These are phyloP conservation scores for Chionis minor DNA, from an alignment of 2,113 vertebrate genomes.

Conservation along the genomic window DNA sequence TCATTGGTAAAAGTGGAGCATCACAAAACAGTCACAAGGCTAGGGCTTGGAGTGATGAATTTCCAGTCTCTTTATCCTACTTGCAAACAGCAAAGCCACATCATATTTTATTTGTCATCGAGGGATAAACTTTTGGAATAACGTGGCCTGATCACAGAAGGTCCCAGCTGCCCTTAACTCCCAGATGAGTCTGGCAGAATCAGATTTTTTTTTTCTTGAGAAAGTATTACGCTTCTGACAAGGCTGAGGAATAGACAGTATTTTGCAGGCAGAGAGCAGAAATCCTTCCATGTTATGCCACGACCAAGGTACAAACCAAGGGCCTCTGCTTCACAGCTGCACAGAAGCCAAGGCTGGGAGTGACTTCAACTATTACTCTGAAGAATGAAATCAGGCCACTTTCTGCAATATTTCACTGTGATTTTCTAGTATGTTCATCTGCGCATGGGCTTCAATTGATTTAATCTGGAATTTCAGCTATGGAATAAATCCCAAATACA, in stretches of 20 bases:
- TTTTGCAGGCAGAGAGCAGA: constrained; percentile 37
- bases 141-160: neutral
- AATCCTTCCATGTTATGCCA: constrained; percentile 3
- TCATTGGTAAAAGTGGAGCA: neutral
- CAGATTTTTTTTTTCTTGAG: neutral
- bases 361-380: neutral
- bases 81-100: constrained; percentile 29
- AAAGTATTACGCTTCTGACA: constrained; percentile 5
- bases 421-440: neutral
- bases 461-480: neutral
- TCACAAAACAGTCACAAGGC: neutral
- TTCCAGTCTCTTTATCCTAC: constrained; percentile 15
- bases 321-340: neutral
- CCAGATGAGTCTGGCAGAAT: neutral
- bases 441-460: neutral
- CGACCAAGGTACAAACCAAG: neutral
- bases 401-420: constrained; percentile 1
- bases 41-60: neutral
- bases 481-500: neutral
- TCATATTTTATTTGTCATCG: neutral
- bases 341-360: neutral
- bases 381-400: constrained; percentile 18
- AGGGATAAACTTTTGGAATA: neutral
- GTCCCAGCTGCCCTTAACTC: neutral
- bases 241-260: neutral